These are phyloP conservation scores for Atherinosoma microstoma DNA, from an alignment of 2,797 vertebrate species.

Conservation along the genomic window DNA sequence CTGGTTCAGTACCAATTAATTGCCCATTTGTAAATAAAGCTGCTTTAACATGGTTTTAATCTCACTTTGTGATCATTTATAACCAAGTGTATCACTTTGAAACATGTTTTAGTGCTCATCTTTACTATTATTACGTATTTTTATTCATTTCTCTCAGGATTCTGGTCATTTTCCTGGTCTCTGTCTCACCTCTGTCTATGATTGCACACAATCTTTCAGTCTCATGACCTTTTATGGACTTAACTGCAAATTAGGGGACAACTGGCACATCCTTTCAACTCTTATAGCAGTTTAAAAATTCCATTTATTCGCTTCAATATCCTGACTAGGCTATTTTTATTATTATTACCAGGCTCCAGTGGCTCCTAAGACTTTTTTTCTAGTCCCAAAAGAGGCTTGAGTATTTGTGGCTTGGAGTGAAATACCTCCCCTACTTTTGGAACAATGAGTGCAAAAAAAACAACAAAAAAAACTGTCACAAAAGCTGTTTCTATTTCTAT, in stretches of 20 bases:
- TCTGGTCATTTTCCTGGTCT: not conserved
- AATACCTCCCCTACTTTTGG: not conserved
- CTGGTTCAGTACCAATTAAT: too few relatives aligned
- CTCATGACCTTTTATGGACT: not conserved
- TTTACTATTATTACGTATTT: too few relatives aligned
- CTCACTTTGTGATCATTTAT: too few relatives aligned
- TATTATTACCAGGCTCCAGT: too few relatives aligned
- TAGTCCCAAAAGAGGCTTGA: slow-evolving; percentile 5
- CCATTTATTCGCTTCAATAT: not conserved
- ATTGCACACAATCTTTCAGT: not conserved
- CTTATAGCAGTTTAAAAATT: not conserved
- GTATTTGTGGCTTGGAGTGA: not conserved
- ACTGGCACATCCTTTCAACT: too few relatives aligned
- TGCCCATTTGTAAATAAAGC: too few relatives aligned
- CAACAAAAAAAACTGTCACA: not conserved
- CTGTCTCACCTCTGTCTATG: not conserved
- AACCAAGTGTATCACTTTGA: too few relatives aligned
- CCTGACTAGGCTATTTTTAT: not conserved
- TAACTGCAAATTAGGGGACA: too few relatives aligned
- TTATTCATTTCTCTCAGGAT: too few relatives aligned
- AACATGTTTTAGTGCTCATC: too few relatives aligned
- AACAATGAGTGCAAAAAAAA: not conserved
- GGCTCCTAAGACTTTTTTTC: not conserved
- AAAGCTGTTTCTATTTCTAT: not conserved
- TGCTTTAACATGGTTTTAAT: not conserved